Evolutionary conservation across 2,888 invertebrate species (phyloP).

Genomic region (Leptinotarsa rubiginosa): DNA sequence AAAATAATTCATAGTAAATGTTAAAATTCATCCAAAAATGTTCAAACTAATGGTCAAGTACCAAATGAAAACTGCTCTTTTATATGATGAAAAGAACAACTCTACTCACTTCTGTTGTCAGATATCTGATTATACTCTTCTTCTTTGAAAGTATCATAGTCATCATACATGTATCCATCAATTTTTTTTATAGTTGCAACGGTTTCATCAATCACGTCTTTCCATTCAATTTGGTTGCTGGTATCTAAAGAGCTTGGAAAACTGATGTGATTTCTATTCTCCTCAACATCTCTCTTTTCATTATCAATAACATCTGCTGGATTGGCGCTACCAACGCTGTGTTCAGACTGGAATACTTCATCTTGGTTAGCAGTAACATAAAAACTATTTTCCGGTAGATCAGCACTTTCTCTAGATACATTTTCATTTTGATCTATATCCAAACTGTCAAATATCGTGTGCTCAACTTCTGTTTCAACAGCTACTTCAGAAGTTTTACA

Average conservation of each 20-base stretch:
- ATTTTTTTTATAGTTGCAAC: constrained; percentile 46
- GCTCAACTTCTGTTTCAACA: background rate
- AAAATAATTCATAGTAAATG: background rate
- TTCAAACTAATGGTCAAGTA: too few relatives aligned
- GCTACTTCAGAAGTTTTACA: background rate
- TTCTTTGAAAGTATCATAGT: constrained; percentile 37
- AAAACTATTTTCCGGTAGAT: background rate
- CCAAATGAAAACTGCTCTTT: too few relatives aligned
- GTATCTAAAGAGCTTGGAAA: constrained; percentile 30
- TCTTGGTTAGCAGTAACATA: background rate
- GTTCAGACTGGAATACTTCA: background rate
- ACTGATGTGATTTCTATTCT: constrained; percentile 15
- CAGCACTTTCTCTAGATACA: background rate
- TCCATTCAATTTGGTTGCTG: constrained; percentile 35
- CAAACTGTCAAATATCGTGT: background rate
- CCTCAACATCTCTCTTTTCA: background rate
- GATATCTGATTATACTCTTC: constrained; percentile 41
- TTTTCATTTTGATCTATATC: constrained; percentile 4
- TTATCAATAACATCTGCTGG: background rate
- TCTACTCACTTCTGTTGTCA: constrained; percentile 21
- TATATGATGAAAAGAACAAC: background rate
- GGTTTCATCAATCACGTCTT: constrained; percentile 44
- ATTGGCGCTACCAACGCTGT: background rate
- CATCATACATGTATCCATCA: constrained; percentile 50
- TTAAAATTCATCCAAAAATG: too few relatives aligned